Base-by-base conservation (phyloP, 2,797 vertebrate species). In the Petrocephalus schoutedeni region DNA sequence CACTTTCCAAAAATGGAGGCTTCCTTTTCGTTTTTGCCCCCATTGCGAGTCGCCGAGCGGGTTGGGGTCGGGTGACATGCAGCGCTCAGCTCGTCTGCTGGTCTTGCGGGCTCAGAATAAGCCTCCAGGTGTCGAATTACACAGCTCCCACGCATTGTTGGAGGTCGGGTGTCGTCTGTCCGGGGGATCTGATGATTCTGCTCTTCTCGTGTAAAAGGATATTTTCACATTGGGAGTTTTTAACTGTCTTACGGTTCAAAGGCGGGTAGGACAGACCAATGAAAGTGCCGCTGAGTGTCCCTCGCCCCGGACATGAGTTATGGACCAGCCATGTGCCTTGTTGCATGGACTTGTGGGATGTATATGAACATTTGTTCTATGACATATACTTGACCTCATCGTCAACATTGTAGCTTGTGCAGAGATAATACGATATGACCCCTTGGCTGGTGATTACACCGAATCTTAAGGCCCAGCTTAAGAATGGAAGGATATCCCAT, bases 1-100 rank as follows among this genome's bases (percentile, higher is more conserved):
- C 53, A 83, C 89, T 94, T 93, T 93, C 95, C 95, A 95, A 96
- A 96, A 95, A 96, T 95, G 95, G 88, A 92, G 93, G 89, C 85
- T 92, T 93, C 89, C 82, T 88, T 91, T 91, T 90, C 88, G 88
- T 89, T 89, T 89, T 93, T 93, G 93, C 94, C 94, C 93, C 93
- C 64, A 82, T 89, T 90, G 92, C 92, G 91, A 91, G 91, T 84
- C 86, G 10, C 88, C 53, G 90, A 87, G 89, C 89, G 19, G 88
- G 86, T 89, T 56, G 36, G 54, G 3, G 87, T 89, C 87, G 89
- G 85, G 88, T 90, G 93, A 95, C 92, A 32, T 32, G n/a, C 71
- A 56, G 53, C 16, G n/a, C 87, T 86, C 83, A 64, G 89, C 56
- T 87, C 89, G 41, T 85, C 90, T 91, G 86, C 89, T 89, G 90